Percentiles rank a stretch among this genome's conserved stretches.
These are phyloP conservation scores for Volucella bombylans DNA, from an alignment of 2,888 invertebrate genomes.

Conservation along the genomic window DNA sequence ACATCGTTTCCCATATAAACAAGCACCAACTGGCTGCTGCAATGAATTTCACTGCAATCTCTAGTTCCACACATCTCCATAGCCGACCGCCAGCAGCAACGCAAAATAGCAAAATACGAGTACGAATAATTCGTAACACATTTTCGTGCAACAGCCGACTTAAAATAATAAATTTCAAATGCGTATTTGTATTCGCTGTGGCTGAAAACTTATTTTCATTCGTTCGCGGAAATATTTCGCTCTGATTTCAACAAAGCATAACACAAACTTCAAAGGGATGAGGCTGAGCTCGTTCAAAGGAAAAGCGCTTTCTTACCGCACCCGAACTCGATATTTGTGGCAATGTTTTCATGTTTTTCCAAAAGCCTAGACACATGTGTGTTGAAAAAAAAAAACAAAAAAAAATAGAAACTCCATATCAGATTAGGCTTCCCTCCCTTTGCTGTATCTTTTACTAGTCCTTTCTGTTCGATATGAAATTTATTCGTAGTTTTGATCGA, in stretches of 20 bases:
- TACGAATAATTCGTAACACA: constrained; percentile 1
- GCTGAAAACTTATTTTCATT: constrained; percentile 71
- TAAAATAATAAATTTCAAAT: constrained; percentile 70
- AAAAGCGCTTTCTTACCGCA: constrained; percentile 52
- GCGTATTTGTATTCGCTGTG: constrained; percentile 68
- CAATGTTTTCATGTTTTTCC: constrained; percentile 43
- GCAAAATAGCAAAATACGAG: no score
- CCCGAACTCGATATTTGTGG: constrained; percentile 20
- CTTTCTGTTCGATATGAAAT: constrained; percentile 59
- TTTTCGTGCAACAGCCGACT: constrained; percentile 28
- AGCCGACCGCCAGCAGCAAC: background rate
- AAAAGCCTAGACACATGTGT: constrained; percentile 57
- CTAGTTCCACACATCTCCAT: background rate
- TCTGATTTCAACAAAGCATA: constrained; percentile 33
- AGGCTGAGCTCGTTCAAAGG: constrained; percentile 46
- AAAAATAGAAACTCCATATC: constrained; percentile 64
- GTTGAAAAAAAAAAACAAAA: constrained; percentile 44
- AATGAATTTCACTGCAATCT: constrained; percentile 4
- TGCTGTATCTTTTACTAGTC: constrained; percentile 43
- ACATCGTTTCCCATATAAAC: constrained; percentile 34
- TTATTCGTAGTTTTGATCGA: constrained; percentile 68
- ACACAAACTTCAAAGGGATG: constrained; percentile 68
- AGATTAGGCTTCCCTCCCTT: constrained; percentile 45
- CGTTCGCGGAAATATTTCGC: constrained; percentile 69
- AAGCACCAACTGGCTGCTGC: constrained; percentile 22